phyloP scores from a whole-genome alignment of 2,797 vertebrate genomes.

The Catamblyrhynchus diadema region DNA sequence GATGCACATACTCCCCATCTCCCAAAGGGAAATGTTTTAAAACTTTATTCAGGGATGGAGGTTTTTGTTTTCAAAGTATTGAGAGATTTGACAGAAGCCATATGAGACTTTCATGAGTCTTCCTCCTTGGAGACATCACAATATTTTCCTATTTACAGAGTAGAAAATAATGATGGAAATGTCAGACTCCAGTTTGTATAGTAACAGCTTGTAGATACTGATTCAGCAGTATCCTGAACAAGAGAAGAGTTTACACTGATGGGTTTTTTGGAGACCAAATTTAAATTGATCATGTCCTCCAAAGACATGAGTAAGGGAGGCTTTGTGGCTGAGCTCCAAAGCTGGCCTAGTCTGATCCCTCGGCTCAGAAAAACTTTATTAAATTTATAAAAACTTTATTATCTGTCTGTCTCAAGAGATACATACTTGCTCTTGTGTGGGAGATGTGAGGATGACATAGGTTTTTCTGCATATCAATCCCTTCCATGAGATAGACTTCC shows the following conservation, averaged over 20 bases:
- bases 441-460: background rate
- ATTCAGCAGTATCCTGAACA: background rate
- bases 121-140: background rate
- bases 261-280: background rate
- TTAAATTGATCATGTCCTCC: background rate
- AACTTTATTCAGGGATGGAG: background rate
- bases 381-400: background rate
- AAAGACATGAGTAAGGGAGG: background rate
- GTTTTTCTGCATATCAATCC: background rate
- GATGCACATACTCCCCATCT: background rate
- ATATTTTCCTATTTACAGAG: background rate
- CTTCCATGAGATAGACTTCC: background rate
- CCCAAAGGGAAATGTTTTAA: accelerated
- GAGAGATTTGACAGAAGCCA: background rate
- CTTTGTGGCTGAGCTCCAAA: background rate
- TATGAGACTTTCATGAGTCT: background rate
- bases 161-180: background rate
- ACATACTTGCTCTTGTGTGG: background rate
- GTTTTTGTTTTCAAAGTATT: background rate
- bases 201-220: background rate
- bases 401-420: background rate
- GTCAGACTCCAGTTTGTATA: background rate
- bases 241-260: background rate
- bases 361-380: background rate
- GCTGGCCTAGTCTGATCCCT: background rate